Base-by-base conservation (phyloP, 2,113 vertebrate genomes). In the Capreolus pygargus region DNA sequence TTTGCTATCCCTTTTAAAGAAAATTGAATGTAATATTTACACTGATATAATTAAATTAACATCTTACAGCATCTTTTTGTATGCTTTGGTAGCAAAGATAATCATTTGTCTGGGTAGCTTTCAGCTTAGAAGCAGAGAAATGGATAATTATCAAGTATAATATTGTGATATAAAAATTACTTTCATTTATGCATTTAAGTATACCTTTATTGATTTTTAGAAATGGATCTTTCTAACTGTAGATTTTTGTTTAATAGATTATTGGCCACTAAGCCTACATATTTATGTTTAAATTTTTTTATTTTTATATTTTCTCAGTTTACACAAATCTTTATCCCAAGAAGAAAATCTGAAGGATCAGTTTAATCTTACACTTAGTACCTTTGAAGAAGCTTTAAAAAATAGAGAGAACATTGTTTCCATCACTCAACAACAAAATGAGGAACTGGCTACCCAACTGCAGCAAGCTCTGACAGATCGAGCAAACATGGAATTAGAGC, bases 271-370 rank as follows among this genome's bases (percentile, higher is more conserved):
- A 54, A 95, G 45, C 47, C 78, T 92, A n/a, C 47, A 39, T 93
- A 92, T 64, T 95, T 89, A 79, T 55, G 57, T 90, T 94, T 97
- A 45, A 52, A 58, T 95, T 74, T 19, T 70, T 54, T 60, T 74
- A 27, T 93, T 93, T 95, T 97, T 97, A 2, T 96, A 36, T 97
- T 97, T 97, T 94, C 60, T 93, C 91, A 99, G 99, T 87, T 98
- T 99, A 92, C 98, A 99, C 95, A 98, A 99, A 92, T 98, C 98
- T 92, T 97, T 99, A 58, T 98, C 99, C 95, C 99, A 99, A 98
- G 98, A 99, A 98, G 97, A 97, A 93, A 98, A 84, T 91, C 94
- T 98, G 67, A 99, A 99, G 86, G 99, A 99, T 93, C 98, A 98
- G 87, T 98, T 98, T 94, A 97, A 98, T 61, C 97, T 93, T 89